Evolutionary conservation across 1,140 invertebrate species (phyloP).

Genomic region (Sitophilus oryzae): DNA sequence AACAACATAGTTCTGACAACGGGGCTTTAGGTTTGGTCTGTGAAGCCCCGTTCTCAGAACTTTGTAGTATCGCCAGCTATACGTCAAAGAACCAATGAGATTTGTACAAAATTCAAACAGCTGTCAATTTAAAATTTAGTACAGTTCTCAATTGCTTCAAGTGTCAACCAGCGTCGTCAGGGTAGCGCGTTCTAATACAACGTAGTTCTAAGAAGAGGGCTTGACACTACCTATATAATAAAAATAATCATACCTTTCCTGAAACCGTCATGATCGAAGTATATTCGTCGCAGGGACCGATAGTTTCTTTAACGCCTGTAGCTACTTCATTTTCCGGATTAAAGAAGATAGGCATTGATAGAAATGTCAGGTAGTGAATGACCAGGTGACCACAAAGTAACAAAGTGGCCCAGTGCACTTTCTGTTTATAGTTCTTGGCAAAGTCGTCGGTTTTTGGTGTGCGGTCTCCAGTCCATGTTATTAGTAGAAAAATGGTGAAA

Average conservation of each 20-base stretch:
- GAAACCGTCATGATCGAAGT: conserved; percentile 56
- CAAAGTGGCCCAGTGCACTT: conserved; percentile 44
- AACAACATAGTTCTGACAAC: too few relatives aligned
- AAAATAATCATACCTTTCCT: conserved; percentile 48
- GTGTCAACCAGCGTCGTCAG: too few relatives aligned
- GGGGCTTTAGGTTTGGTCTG: too few relatives aligned
- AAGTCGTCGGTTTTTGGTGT: conserved; percentile 25
- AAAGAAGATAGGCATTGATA: conserved; percentile 52
- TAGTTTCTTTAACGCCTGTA: conserved; percentile 66
- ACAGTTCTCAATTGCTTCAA: not conserved
- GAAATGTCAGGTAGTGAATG: conserved; percentile 49
- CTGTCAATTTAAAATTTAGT: too few relatives aligned
- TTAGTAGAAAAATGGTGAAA: conserved; percentile 53
- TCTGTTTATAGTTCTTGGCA: conserved; percentile 25
- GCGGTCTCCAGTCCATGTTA: conserved; percentile 54
- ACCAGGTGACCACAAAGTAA: conserved; percentile 47
- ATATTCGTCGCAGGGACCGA: conserved; percentile 64
- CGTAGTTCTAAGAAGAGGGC: too few relatives aligned
- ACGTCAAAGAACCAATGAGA: too few relatives aligned
- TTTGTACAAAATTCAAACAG: too few relatives aligned
- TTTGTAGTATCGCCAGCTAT: too few relatives aligned
- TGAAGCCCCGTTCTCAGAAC: too few relatives aligned
- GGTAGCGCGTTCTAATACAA: too few relatives aligned
- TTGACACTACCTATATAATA: too few relatives aligned
- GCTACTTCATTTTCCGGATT: conserved; percentile 64